Percentiles rank a stretch among this genome's conserved stretches.
Conservation (phyloP, 2,113 vertebrate species). For the Vulpes ferrilata region DNA sequence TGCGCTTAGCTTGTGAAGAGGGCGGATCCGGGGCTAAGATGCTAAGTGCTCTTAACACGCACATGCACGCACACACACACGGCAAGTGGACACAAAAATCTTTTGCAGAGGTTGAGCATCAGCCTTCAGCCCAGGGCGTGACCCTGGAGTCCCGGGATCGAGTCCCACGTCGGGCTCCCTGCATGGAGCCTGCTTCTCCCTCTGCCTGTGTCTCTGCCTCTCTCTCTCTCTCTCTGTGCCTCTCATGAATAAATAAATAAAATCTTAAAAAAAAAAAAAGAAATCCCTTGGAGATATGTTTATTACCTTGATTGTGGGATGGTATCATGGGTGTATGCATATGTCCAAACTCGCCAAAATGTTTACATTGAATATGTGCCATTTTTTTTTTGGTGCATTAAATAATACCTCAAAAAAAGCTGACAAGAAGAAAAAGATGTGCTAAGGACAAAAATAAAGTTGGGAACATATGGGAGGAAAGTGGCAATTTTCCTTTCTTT, state of each 20-base stretch:
- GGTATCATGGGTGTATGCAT: neutral
- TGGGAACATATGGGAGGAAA: neutral
- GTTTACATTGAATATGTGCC: neutral
- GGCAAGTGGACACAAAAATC: neutral
- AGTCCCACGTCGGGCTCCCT: no score
- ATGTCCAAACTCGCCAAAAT: neutral
- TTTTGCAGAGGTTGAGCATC: neutral
- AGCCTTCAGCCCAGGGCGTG: no score
- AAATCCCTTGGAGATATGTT: neutral
- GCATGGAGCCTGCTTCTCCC: no score
- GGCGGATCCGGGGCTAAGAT: neutral
- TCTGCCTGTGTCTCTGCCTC: no score
- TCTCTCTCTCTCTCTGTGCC: no score
- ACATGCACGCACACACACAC: neutral
- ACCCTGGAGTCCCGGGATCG: no score
- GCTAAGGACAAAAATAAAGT: slow-evolving; percentile 1
- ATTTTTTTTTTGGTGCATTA: neutral
- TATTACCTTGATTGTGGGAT: neutral
- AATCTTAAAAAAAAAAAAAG: no score
- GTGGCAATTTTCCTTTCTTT: neutral
- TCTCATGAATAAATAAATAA: no score
- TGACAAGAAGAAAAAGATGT: neutral
- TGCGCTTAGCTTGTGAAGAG: neutral
- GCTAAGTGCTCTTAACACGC: neutral
- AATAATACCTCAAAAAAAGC: neutral